Evolutionary conservation across 2,888 invertebrate genomes (phyloP).

Genomic region (Erebia ligea): DNA sequence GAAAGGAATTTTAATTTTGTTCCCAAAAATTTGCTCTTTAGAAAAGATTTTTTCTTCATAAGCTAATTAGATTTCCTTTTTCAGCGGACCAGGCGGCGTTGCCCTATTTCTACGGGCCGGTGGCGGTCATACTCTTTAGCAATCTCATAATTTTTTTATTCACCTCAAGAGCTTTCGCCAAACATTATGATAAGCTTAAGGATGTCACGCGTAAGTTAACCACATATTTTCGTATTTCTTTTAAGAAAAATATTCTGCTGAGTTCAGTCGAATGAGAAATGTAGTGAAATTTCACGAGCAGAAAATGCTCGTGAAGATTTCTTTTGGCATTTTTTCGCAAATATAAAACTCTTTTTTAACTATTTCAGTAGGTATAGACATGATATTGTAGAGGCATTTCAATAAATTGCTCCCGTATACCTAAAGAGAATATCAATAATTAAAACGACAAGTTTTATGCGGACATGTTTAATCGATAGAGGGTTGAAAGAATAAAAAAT

Average conservation of each 20-base stretch:
- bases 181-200: constrained; percentile 79
- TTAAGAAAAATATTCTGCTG: not conserved
- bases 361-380: too few relatives aligned
- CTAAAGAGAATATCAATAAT: too few relatives aligned
- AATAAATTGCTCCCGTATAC: too few relatives aligned
- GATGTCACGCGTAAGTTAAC: constrained; percentile 71
- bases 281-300: too few relatives aligned
- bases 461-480: not conserved
- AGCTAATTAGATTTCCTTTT: constrained; percentile 43
- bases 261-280: too few relatives aligned
- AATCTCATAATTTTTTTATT: constrained; percentile 82
- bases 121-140: constrained; percentile 78
- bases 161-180: constrained; percentile 79
- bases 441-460: not conserved
- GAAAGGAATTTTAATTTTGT: constrained; percentile 15
- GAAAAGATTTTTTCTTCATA: constrained; percentile 23
- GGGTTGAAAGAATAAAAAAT: not conserved
- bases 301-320: too few relatives aligned
- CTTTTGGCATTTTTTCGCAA: too few relatives aligned
- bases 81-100: constrained; percentile 83
- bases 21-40: constrained; percentile 19
- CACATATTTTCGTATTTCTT: not conserved
- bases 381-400: too few relatives aligned
- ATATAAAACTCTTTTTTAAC: too few relatives aligned
- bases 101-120: constrained; percentile 85